Percentiles rank a stretch among this genome's conserved stretches.
These are phyloP conservation scores for Hymenochirus boettgeri DNA, from an alignment of 2,113 vertebrate species.

Conservation along the genomic window DNA sequence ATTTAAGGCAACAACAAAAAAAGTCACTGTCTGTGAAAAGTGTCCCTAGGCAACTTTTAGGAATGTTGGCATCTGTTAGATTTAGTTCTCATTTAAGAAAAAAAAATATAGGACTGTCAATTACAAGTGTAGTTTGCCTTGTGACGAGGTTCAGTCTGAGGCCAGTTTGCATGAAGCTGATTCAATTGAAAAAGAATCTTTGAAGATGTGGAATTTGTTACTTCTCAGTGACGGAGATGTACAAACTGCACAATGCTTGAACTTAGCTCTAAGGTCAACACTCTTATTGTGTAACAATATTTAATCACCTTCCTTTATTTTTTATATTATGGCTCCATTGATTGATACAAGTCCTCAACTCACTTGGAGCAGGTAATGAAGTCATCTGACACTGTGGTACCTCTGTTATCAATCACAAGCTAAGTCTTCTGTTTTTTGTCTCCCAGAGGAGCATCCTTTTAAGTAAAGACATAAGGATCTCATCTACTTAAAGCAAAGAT, in stretches of 20 bases:
- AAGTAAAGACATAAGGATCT: slow-evolving; percentile 38
- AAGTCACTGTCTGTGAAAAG: too few species aligned
- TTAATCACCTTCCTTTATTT: slow-evolving; percentile 18
- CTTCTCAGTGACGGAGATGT: not conserved
- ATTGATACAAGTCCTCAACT: slow-evolving; percentile 28
- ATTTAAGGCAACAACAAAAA: too few species aligned
- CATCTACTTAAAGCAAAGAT: slow-evolving; percentile 36
- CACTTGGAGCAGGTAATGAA: slow-evolving; percentile 28
- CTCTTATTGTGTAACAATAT: slow-evolving; percentile 28
- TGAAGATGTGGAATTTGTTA: not conserved
- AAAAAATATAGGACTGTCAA: too few species aligned
- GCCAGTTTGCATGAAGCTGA: too few species aligned
- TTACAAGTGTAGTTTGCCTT: too few species aligned
- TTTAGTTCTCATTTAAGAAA: too few species aligned
- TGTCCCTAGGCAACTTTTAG: too few species aligned
- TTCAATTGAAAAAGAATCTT: not conserved
- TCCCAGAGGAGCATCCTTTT: slow-evolving; percentile 36
- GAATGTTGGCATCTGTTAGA: too few species aligned
- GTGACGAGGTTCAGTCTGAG: too few species aligned
- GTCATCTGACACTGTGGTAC: slow-evolving; percentile 30
- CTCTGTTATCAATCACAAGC: slow-evolving; percentile 37
- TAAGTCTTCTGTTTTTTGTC: slow-evolving; percentile 21
- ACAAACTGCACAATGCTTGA: not conserved
- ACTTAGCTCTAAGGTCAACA: slow-evolving; percentile 2
- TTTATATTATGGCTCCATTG: slow-evolving; percentile 9